phyloP scores from a whole-genome alignment of 2,888 invertebrate species.

The Drosophila mimetica region DNA sequence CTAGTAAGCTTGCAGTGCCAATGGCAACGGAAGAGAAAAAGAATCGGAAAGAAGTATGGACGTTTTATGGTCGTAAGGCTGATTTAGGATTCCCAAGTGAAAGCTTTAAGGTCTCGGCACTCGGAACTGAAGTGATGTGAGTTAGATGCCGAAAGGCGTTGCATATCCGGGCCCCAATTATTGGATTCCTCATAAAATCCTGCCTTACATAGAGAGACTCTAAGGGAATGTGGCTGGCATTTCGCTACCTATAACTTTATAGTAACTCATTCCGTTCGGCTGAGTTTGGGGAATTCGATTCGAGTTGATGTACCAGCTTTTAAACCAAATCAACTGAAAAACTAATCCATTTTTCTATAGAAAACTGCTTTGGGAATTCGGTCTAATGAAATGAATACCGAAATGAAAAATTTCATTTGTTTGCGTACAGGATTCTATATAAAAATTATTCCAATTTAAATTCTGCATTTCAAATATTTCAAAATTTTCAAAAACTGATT shows the following conservation, averaged over 20 bases:
- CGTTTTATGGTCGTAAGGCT: constrained; percentile 57
- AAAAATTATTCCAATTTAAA: too few species aligned
- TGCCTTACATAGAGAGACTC: not conserved
- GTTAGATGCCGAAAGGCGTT: constrained; percentile 6
- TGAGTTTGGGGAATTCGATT: constrained; percentile 9
- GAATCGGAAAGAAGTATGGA: constrained; percentile 23
- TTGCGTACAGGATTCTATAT: too few species aligned
- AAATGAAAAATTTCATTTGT: not conserved
- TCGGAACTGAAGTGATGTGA: constrained; percentile 9
- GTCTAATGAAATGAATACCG: constrained; percentile 3
- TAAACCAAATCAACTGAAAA: not conserved
- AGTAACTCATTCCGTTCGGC: constrained; percentile 17
- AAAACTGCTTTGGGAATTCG: not conserved
- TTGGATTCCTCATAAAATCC: constrained; percentile 9
- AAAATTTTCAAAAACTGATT: too few species aligned
- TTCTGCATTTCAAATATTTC: too few species aligned
- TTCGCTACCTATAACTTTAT: constrained; percentile 12
- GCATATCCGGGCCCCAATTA: constrained; percentile 18
- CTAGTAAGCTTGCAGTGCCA: constrained; percentile 56
- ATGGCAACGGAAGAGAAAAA: constrained; percentile 8
- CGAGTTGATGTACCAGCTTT: constrained; percentile 1
- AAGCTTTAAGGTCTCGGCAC: constrained; percentile 35
- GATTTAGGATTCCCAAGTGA: constrained; percentile 57
- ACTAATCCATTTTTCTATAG: not conserved
- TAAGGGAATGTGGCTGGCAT: not conserved